A percentile compares a stretch with the other conserved stretches of the same genome.
Evolutionary conservation across 1,140 invertebrate genomes (phyloP).

Genomic region (Neuroterus valhalla): DNA sequence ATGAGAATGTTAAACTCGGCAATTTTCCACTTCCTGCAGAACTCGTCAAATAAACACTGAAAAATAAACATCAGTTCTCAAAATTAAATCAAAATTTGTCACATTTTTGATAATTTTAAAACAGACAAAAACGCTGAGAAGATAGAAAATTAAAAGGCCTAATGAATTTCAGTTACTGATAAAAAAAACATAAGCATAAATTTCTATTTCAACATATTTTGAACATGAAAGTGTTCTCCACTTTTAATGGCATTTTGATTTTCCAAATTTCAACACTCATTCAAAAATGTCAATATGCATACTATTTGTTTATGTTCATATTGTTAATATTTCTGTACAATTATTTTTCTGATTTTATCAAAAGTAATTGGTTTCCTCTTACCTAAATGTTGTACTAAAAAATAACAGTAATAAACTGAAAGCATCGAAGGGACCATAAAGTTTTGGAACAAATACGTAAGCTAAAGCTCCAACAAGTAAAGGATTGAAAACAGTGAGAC

Average conservation of each 20-base stretch:
- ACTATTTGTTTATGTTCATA: neutral
- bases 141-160: no score
- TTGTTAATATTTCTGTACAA: neutral
- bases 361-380: constrained; percentile 24
- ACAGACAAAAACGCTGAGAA: no score
- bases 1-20: constrained; percentile 57
- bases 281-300: no score
- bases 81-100: neutral
- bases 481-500: constrained; percentile 72
- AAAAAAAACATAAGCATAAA: no score
- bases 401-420: constrained; percentile 58
- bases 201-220: no score
- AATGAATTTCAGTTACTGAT: no score
- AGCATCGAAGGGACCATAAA: constrained; percentile 64
- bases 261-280: no score
- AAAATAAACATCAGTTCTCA: constrained; percentile 16
- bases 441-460: constrained; percentile 58
- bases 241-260: no score
- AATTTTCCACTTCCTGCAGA: constrained; percentile 52
- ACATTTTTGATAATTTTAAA: no score
- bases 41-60: constrained; percentile 57
- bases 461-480: constrained; percentile 71
- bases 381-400: constrained; percentile 61
- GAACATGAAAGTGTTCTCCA: no score
- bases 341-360: neutral